A percentile compares a stretch with the other conserved stretches of the same genome.
These are phyloP conservation scores for Tetheella fluctuosa DNA, from an alignment of 2,888 invertebrate genomes.

Conservation along the genomic window DNA sequence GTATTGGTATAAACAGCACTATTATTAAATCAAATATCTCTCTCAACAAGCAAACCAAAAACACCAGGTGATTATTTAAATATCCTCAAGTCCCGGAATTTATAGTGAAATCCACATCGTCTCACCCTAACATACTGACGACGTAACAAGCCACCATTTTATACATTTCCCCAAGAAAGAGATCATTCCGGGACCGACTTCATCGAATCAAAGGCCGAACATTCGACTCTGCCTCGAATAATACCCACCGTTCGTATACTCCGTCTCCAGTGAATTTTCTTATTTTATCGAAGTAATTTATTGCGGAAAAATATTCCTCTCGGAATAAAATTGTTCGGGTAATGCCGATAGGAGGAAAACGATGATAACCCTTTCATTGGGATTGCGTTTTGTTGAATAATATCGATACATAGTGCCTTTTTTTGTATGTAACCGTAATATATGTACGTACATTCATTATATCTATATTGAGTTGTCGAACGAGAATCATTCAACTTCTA, in stretches of 20 bases:
- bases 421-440: not conserved
- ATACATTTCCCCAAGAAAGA: not conserved
- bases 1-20: too few relatives aligned
- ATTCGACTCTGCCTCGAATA: not conserved
- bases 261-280: conserved; percentile 6
- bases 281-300: conserved; percentile 10
- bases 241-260: not conserved
- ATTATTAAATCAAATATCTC: too few relatives aligned
- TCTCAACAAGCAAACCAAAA: too few relatives aligned
- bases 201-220: not conserved
- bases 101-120: not conserved
- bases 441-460: too few relatives aligned
- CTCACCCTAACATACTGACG: not conserved
- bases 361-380: conserved; percentile 6
- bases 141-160: not conserved
- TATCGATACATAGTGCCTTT: not conserved
- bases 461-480: too few relatives aligned
- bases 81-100: not conserved
- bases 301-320: conserved; percentile 12
- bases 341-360: not conserved
- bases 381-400: conserved; percentile 7
- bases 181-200: conserved; percentile 2
- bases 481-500: too few relatives aligned
- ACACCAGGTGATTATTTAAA: not conserved
- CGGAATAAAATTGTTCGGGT: conserved; percentile 5